Percentiles rank a stretch among this genome's conserved stretches.
Evolutionary conservation across 2,888 invertebrate species (phyloP).

Genomic region (Oscheius sp.): DNA sequence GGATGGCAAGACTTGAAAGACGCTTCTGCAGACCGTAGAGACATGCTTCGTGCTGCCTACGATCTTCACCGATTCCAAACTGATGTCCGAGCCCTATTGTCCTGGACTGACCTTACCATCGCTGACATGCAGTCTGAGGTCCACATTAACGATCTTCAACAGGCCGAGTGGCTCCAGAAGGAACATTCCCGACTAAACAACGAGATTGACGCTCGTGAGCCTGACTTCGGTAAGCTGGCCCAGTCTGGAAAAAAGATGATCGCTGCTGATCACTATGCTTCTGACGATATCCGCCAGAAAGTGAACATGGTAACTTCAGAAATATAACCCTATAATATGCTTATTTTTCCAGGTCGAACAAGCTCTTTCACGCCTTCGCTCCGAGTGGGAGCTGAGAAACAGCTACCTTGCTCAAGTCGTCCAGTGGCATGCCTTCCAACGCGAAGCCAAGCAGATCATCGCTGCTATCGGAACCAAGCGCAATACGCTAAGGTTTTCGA

Average conservation of each 20-base stretch:
- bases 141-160: constrained; percentile 80
- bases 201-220: constrained; percentile 89
- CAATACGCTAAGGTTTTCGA: constrained; percentile 67
- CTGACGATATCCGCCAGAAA: constrained; percentile 73
- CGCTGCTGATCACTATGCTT: constrained; percentile 86
- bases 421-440: constrained; percentile 91
- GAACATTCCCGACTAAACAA: constrained; percentile 38
- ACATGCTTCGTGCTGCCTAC: constrained; percentile 86
- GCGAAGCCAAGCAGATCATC: constrained; percentile 92
- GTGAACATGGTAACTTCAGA: constrained; percentile 31
- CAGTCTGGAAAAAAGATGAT: constrained; percentile 86
- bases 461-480: constrained; percentile 89
- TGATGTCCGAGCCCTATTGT: constrained; percentile 86
- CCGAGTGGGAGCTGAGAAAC: constrained; percentile 89
- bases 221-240: constrained; percentile 83
- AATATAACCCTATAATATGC: too few relatives aligned
- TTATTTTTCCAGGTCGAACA: constrained; percentile 80
- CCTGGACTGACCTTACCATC: constrained; percentile 87
- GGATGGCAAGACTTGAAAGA: constrained; percentile 89
- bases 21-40: constrained; percentile 84
- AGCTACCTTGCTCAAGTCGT: constrained; percentile 84
- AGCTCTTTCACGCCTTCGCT: constrained; percentile 81
- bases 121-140: constrained; percentile 85
- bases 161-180: constrained; percentile 78
- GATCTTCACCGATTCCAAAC: constrained; percentile 81